Base-by-base conservation (phyloP, 2,113 vertebrate genomes). In the Pao palembangensis region DNA sequence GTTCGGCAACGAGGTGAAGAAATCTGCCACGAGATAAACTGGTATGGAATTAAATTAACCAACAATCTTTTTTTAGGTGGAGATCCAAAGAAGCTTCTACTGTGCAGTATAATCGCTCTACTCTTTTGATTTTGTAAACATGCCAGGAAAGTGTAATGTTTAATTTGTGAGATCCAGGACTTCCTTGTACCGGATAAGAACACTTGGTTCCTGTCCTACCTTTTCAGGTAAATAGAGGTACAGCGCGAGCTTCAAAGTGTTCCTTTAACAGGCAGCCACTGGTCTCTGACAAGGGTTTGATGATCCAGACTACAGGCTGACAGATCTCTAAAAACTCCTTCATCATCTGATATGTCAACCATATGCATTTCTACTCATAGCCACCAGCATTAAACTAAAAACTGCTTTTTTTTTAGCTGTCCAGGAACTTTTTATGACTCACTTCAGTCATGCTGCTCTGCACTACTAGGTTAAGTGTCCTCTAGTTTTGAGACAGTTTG, bases 131-230 rank as follows among this genome's bases (percentile, higher is more conserved):
- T 48, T 18, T 28, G 25, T 28, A 28, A 28, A 28, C 25, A 28
- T 28, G 25, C 25, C 25, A 28, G 25, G 25, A 28, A 28, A 28
- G 25, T 6, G 25, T 28, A 28, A 28, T 28, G 25, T 28, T 28
- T 28, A 28, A 28, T 28, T 28, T 28, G 25, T 28, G 25, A 28
- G 25, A 28, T 28, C 25, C 25, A 28, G 25, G 16, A 44, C 12
- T 18, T 69, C 42, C 17, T 60, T 28, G 25, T 28, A 28, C 21
- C 71, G 78, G 64, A 67, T 82, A 64, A 73, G 64, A 73, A 76
- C 75, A 79, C 73, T 78, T 84, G 67, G 55, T 76, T 73, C 18
- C 58, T 79, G 73, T 62, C 69, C 85, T 71, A 69, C 69, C 74
- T 71, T 8, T 12, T 38, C 34, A 12, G 34, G 8, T 51, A 28